These are phyloP conservation scores for Anguilla pacifica DNA, from an alignment of 2,797 vertebrate genomes.

Conservation along the genomic window DNA sequence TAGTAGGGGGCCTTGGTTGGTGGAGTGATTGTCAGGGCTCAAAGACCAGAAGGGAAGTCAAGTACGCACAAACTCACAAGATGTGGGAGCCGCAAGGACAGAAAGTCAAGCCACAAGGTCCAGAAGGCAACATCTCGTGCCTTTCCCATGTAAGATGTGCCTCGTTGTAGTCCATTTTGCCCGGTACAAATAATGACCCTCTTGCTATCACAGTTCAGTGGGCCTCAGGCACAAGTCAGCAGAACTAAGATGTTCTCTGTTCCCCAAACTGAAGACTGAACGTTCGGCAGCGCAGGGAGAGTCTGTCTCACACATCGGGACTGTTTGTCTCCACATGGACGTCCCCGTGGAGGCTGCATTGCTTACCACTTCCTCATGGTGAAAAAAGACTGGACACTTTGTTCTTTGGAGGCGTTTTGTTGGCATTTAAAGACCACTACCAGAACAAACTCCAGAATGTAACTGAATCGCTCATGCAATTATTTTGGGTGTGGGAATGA, in stretches of 20 bases:
- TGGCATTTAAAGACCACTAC: background rate
- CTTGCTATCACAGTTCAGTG: background rate
- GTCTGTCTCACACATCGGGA: conserved; percentile 5
- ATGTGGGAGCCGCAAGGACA: conserved; percentile 13
- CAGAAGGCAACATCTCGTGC: conserved; percentile 10
- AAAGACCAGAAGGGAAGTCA: conserved; percentile 33
- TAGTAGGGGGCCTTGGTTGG: conserved; percentile 49
- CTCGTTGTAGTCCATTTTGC: background rate
- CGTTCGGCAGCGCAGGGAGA: background rate
- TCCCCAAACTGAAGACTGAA: conserved; percentile 5
- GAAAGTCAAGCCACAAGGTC: conserved; percentile 19
- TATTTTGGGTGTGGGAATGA: background rate
- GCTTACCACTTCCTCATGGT: conserved; percentile 3
- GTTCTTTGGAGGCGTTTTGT: conserved; percentile 2
- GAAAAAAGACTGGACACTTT: background rate
- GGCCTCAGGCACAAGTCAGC: background rate
- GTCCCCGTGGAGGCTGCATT: background rate
- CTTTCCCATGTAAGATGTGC: background rate
- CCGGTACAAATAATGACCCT: background rate
- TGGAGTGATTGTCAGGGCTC: conserved; percentile 28
- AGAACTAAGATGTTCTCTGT: background rate
- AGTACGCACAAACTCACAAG: conserved; percentile 24
- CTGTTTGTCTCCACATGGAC: background rate
- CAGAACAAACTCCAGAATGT: background rate
- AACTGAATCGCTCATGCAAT: background rate